Evolutionary conservation across 1,140 invertebrate species (phyloP).

Genomic region (Carposina sasakii): DNA sequence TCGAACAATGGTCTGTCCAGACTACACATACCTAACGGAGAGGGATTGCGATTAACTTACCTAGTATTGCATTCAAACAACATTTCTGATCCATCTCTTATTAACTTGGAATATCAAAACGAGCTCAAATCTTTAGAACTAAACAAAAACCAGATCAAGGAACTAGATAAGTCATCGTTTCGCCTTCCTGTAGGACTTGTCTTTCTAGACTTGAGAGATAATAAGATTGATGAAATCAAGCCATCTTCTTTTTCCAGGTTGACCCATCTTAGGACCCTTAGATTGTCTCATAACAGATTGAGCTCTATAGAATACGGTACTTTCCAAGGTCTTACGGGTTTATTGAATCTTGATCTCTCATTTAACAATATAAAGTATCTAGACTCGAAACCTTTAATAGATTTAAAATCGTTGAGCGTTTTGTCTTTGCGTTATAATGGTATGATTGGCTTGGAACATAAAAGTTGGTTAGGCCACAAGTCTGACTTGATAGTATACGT

Average conservation of each 20-base stretch:
- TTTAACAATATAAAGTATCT: constrained; percentile 42
- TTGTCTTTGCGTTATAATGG: constrained; percentile 46
- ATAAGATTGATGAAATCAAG: constrained; percentile 38
- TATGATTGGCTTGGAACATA: constrained; percentile 36
- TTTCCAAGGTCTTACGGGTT: constrained; percentile 37
- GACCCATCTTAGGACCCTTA: constrained; percentile 36
- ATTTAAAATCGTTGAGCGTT: constrained; percentile 37
- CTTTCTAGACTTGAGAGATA: constrained; percentile 49
- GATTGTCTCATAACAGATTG: constrained; percentile 42
- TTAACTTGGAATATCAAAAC: constrained; percentile 39
- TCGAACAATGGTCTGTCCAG: constrained; percentile 46
- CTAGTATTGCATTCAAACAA: constrained; percentile 47
- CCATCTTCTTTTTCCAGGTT: constrained; percentile 41
- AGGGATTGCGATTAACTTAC: constrained; percentile 35
- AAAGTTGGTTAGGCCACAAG: constrained; percentile 43
- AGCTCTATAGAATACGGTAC: constrained; percentile 42
- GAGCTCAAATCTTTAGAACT: constrained; percentile 39
- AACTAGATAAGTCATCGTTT: constrained; percentile 39
- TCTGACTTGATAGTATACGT: constrained; percentile 41
- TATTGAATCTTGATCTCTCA: constrained; percentile 47
- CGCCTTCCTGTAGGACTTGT: constrained; percentile 34
- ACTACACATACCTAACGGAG: constrained; percentile 38
- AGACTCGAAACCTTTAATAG: constrained; percentile 49
- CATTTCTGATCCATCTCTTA: constrained; percentile 34
- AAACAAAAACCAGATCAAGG: constrained; percentile 41